Evolutionary conservation across 2,888 invertebrate species (phyloP).

Genomic region (Tillus elongatus): DNA sequence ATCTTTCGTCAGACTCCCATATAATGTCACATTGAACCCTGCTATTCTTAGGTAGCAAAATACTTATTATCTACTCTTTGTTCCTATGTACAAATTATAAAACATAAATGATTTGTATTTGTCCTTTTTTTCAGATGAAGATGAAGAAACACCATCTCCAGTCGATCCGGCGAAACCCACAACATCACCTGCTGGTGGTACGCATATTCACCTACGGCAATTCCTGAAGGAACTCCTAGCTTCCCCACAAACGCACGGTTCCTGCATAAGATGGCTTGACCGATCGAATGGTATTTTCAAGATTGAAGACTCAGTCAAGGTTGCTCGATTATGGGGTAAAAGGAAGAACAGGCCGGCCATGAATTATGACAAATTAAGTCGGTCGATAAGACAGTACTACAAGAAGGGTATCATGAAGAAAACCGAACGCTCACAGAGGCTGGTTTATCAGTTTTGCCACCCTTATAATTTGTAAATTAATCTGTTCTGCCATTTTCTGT

Average conservation of each 20-base stretch:
- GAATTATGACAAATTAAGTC: slow-evolving; percentile 98
- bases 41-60: too few relatives aligned
- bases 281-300: slow-evolving; percentile 93
- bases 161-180: slow-evolving; percentile 29
- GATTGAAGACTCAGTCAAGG: slow-evolving; percentile 95
- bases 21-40: too few relatives aligned
- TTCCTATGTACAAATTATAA: too few relatives aligned
- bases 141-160: slow-evolving; percentile 37
- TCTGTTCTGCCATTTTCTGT: too few relatives aligned
- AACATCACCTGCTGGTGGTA: slow-evolving; percentile 51
- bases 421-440: slow-evolving; percentile 92
- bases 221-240: slow-evolving; percentile 92
- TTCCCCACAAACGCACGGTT: slow-evolving; percentile 79
- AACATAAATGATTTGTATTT: slow-evolving; percentile 1
- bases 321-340: slow-evolving; percentile 96
- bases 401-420: slow-evolving; percentile 99
- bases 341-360: slow-evolving; percentile 97
- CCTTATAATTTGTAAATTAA: slow-evolving; percentile 85
- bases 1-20: too few relatives aligned
- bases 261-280: slow-evolving; percentile 96
- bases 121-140: slow-evolving; percentile 37
- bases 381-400: slow-evolving; percentile 97
- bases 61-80: too few relatives aligned
- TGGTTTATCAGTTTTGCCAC: slow-evolving; percentile 98
- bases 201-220: slow-evolving; percentile 98